phyloP scores from a whole-genome alignment of 2,113 vertebrate species.

The Lepisosteus oculatus region DNA sequence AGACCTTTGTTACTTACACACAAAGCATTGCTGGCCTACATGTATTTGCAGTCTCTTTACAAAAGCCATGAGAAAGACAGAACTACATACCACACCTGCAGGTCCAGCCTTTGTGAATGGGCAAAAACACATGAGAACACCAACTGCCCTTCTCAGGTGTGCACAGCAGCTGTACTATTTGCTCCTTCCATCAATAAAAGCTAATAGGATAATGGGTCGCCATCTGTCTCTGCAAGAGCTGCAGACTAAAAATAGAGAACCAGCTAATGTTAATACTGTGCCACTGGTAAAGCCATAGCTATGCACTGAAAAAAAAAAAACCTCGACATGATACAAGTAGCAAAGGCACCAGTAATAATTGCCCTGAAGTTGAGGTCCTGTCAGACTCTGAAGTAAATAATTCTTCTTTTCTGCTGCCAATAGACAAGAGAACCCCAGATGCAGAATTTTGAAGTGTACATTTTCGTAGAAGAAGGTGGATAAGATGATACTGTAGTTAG shows the following conservation, averaged over 20 bases:
- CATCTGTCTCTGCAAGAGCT: constrained; percentile 40
- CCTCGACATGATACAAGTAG: background rate
- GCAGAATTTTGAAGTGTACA: too few species aligned
- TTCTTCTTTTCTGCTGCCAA: too few species aligned
- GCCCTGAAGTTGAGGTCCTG: too few species aligned
- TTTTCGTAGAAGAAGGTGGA: too few species aligned
- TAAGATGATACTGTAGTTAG: too few species aligned
- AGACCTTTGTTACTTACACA: background rate
- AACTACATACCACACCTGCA: constrained; percentile 1
- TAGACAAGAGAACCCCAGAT: too few species aligned
- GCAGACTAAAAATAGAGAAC: constrained; percentile 43
- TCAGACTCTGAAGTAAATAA: too few species aligned
- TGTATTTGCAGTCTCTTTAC: background rate
- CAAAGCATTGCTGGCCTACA: background rate
- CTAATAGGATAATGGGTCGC: constrained; percentile 50
- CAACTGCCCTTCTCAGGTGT: constrained; percentile 2
- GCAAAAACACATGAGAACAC: background rate
- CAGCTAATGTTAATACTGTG: constrained; percentile 31
- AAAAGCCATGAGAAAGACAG: background rate
- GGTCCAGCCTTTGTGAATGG: background rate
- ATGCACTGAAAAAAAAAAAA: background rate
- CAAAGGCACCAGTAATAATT: too few species aligned
- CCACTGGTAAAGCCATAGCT: background rate
- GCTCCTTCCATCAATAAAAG: constrained; percentile 27
- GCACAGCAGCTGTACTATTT: constrained; percentile 12